Evolutionary conservation across 2,113 vertebrate species (phyloP).

Genomic region (Dipodomys merriami): DNA sequence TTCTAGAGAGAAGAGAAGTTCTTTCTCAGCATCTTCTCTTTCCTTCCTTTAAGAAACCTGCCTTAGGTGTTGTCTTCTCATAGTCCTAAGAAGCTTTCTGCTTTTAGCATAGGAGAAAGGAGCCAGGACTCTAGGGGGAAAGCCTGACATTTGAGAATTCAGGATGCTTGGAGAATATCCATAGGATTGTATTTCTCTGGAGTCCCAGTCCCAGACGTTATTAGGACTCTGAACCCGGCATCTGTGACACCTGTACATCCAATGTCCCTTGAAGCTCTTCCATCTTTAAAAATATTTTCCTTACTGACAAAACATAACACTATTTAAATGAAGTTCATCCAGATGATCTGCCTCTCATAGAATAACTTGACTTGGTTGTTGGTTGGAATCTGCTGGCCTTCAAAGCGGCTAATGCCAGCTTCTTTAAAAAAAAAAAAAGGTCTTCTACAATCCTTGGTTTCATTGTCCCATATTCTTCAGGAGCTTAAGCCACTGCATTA

Average conservation of each 20-base stretch:
- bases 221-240: not conserved
- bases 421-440: not conserved
- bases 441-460: not conserved
- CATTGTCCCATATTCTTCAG: rapidly evolving
- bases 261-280: not conserved
- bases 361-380: not conserved
- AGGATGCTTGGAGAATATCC: not conserved
- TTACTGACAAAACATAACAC: not conserved
- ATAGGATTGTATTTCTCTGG: not conserved
- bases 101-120: not conserved
- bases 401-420: not conserved
- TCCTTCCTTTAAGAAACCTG: not conserved
- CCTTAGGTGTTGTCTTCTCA: not conserved
- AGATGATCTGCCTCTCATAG: not conserved
- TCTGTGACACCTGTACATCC: not conserved
- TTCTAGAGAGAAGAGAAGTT: not conserved
- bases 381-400: not conserved
- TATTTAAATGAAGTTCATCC: not conserved
- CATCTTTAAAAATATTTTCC: not conserved
- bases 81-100: not conserved
- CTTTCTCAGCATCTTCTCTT: no score
- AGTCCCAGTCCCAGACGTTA: not conserved
- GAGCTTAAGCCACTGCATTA: not conserved
- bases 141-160: not conserved
- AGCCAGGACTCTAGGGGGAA: not conserved